Evolutionary conservation across 2,888 invertebrate species (phyloP).

Genomic region (Cenopis cana): DNA sequence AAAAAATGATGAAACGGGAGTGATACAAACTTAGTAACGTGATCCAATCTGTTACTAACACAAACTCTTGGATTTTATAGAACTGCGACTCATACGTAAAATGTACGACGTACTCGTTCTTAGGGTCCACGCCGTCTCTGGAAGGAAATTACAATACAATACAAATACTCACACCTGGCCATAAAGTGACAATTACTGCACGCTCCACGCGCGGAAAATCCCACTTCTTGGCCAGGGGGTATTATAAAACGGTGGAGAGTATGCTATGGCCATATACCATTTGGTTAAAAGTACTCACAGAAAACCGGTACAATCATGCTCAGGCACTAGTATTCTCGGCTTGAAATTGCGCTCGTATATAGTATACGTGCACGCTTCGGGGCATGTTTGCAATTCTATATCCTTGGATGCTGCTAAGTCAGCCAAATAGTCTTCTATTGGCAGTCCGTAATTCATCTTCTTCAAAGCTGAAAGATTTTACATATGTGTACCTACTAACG

Average conservation of each 20-base stretch:
- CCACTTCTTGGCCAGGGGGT: no score
- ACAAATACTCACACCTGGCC: no score
- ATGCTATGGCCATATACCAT: no score
- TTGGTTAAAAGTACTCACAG: slow-evolving; percentile 19
- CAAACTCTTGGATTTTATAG: slow-evolving; percentile 36
- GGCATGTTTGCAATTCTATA: slow-evolving; percentile 14
- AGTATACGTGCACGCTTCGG: slow-evolving; percentile 11
- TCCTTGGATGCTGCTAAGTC: slow-evolving; percentile 3
- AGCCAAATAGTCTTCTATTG: neutral
- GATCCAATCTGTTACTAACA: slow-evolving; percentile 35
- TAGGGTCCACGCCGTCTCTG: slow-evolving; percentile 24
- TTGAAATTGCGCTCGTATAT: neutral
- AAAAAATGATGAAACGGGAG: neutral
- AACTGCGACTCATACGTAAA: slow-evolving; percentile 26
- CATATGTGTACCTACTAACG: no score
- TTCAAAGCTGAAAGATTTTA: slow-evolving; percentile 23
- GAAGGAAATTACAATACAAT: neutral
- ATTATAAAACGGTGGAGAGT: no score
- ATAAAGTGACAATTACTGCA: no score
- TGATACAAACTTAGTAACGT: slow-evolving; percentile 27
- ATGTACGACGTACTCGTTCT: slow-evolving; percentile 21
- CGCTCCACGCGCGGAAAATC: no score
- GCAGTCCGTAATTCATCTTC: slow-evolving; percentile 2
- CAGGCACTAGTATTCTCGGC: slow-evolving; percentile 15
- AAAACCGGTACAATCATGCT: slow-evolving; percentile 31